phyloP scores from a whole-genome alignment of 35 echinoderm and acorn worm genomes.

The Ophioderma brevispina region DNA sequence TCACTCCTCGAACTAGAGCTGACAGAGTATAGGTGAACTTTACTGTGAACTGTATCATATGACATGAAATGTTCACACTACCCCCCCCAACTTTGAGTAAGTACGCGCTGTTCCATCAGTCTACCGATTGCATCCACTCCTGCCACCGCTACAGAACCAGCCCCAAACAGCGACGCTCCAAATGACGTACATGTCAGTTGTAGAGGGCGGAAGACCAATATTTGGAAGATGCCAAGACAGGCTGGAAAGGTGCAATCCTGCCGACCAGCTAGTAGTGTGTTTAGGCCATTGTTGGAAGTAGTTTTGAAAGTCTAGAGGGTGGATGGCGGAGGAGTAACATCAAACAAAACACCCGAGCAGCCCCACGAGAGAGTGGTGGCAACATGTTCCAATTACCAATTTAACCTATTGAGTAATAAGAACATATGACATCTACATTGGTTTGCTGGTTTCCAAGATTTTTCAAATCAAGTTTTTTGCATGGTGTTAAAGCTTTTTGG shows the following conservation, averaged over 20 bases:
- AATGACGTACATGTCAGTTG: neutral
- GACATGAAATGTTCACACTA: no score
- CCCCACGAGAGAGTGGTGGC: neutral
- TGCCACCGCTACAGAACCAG: conserved; percentile 8
- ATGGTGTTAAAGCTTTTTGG: no score
- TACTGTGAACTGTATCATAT: no score
- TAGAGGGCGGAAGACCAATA: neutral
- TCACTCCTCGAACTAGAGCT: no score
- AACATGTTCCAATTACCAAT: no score
- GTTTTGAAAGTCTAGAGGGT: neutral
- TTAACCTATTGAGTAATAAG: no score
- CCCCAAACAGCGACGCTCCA: conserved; percentile 9
- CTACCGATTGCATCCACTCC: conserved; percentile 9
- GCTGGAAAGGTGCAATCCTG: neutral
- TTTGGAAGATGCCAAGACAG: neutral
- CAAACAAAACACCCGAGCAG: no score
- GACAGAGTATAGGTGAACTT: no score
- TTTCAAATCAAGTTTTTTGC: no score
- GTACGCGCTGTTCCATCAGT: neutral
- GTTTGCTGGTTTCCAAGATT: no score
- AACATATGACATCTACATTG: no score
- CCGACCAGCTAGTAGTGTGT: neutral
- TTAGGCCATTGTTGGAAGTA: neutral
- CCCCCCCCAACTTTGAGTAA: conserved; percentile 25
- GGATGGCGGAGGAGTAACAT: neutral